phyloP scores from a whole-genome alignment of 2,888 invertebrate species.

The Antheraea assamensis region DNA sequence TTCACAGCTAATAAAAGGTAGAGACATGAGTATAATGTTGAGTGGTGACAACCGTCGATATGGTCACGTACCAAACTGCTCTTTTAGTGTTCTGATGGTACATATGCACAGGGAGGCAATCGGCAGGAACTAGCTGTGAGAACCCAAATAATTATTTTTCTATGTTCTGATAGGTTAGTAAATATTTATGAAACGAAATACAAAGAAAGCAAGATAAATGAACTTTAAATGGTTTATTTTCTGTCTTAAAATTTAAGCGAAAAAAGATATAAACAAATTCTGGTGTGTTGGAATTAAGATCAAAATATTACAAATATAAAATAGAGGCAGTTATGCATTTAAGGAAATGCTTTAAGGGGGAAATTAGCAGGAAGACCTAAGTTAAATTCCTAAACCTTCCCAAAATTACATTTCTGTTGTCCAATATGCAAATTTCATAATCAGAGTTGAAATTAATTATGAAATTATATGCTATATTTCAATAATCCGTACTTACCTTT shows the following conservation, averaged over 20 bases:
- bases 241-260: too few relatives aligned
- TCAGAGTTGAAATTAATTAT: background rate
- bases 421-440: background rate
- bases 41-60: background rate
- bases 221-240: too few relatives aligned
- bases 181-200: background rate
- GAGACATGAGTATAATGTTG: background rate
- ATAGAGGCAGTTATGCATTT: too few relatives aligned
- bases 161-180: background rate
- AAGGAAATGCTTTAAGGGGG: too few relatives aligned
- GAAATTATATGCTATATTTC: background rate
- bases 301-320: too few relatives aligned
- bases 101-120: background rate
- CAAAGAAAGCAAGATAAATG: too few relatives aligned
- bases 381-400: too few relatives aligned
- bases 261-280: too few relatives aligned
- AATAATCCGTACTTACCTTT: too few relatives aligned
- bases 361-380: too few relatives aligned
- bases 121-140: background rate
- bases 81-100: background rate
- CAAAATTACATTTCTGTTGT: too few relatives aligned
- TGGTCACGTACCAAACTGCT: constrained; percentile 14
- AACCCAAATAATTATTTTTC: background rate
- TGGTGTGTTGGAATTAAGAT: too few relatives aligned
- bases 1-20: constrained; percentile 6